Percentiles rank a stretch among this genome's conserved stretches.
Evolutionary conservation across 2,888 invertebrate genomes (phyloP).

Genomic region (Bellardia pandia): DNA sequence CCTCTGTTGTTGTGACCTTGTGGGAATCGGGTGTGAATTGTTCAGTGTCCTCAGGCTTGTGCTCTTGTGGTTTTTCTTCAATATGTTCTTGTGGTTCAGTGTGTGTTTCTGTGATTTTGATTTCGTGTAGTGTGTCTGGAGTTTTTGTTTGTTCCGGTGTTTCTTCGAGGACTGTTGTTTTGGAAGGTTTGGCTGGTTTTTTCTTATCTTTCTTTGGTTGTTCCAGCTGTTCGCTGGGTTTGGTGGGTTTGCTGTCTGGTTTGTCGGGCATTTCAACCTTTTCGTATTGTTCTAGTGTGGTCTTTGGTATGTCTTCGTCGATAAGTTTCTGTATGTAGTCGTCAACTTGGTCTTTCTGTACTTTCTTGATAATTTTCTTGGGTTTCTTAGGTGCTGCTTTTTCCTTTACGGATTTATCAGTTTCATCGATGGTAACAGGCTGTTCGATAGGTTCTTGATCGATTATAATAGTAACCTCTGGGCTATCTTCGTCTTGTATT

Average conservation of each 20-base stretch:
- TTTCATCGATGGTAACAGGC: conserved; percentile 69
- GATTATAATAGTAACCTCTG: conserved; percentile 79
- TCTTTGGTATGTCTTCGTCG: conserved; percentile 83
- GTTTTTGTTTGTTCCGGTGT: conserved; percentile 69
- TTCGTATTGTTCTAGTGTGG: conserved; percentile 83
- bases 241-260: conserved; percentile 77
- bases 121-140: conserved; percentile 75
- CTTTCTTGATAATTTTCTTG: conserved; percentile 79
- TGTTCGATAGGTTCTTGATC: conserved; percentile 77
- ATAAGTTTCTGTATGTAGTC: conserved; percentile 82
- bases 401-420: conserved; percentile 77
- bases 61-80: conserved; percentile 75
- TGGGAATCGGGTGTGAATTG: conserved; percentile 84
- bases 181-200: conserved; percentile 78
- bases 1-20: conserved; percentile 81
- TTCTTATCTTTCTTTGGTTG: conserved; percentile 81
- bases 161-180: conserved; percentile 74
- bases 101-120: conserved; percentile 75
- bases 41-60: conserved; percentile 82
- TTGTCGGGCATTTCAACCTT: conserved; percentile 80
- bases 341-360: conserved; percentile 81
- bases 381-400: conserved; percentile 77
- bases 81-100: conserved; percentile 75
- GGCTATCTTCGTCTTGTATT: conserved; percentile 79
- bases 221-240: conserved; percentile 70